phyloP scores from a whole-genome alignment of 2,797 vertebrate species.

The Sebastes kiyomatsui region DNA sequence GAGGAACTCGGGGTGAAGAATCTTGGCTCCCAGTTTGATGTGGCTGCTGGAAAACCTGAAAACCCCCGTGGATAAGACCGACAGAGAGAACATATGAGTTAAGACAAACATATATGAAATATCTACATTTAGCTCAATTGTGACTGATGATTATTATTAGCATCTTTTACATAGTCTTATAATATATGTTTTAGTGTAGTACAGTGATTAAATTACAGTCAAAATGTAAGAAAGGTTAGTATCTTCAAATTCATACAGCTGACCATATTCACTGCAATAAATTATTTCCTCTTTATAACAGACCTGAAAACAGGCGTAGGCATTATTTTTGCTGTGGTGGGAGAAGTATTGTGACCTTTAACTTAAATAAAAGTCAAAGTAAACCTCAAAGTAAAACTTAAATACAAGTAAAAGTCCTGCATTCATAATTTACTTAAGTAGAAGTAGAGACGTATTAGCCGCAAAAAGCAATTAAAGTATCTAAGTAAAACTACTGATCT shows the following conservation, averaged over 20 bases:
- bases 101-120: slow-evolving; percentile 29
- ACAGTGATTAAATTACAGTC: not conserved
- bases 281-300: not conserved
- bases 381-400: not conserved
- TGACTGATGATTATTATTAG: slow-evolving; percentile 3
- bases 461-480: not conserved
- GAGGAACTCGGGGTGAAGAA: slow-evolving; percentile 62
- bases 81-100: slow-evolving; percentile 44
- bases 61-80: slow-evolving; percentile 42
- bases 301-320: not conserved
- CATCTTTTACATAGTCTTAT: not conserved
- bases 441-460: not conserved
- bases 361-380: not conserved
- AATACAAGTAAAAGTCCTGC: not conserved
- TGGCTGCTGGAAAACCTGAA: slow-evolving; percentile 72
- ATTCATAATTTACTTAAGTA: not conserved
- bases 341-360: not conserved
- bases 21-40: slow-evolving; percentile 70
- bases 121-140: slow-evolving; percentile 4
- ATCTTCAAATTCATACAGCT: not conserved
- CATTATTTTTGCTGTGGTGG: not conserved
- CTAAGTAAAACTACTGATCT: not conserved
- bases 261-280: not conserved
- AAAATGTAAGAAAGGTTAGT: not conserved
- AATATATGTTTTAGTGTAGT: not conserved